Evolutionary conservation across 2,888 invertebrate genomes (phyloP).

Genomic region (Sussaba pulchella): DNA sequence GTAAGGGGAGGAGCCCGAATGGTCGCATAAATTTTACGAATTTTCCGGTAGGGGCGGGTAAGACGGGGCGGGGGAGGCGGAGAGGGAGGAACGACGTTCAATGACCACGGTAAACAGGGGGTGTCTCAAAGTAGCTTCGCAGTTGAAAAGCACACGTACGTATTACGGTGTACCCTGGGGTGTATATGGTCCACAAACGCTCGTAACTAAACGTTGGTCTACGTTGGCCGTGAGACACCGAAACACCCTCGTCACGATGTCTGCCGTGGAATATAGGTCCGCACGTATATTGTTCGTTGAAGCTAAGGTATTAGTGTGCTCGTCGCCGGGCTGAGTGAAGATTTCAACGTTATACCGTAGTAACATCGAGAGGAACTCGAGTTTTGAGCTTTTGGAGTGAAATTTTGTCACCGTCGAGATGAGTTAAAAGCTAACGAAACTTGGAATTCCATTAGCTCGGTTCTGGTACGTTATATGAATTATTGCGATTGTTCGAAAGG

Average conservation of each 20-base stretch:
- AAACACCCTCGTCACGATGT: slow-evolving; percentile 32
- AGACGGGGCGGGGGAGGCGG: too few species aligned
- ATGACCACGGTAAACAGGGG: slow-evolving; percentile 52
- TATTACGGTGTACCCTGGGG: neutral
- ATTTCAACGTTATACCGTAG: neutral
- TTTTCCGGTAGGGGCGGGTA: too few species aligned
- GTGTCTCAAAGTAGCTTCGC: slow-evolving; percentile 26
- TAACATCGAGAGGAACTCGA: slow-evolving; percentile 3
- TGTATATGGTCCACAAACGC: slow-evolving; percentile 21
- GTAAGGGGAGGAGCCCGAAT: slow-evolving; percentile 42
- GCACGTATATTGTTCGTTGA: slow-evolving; percentile 23
- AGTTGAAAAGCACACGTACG: slow-evolving; percentile 24
- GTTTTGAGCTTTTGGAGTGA: slow-evolving; percentile 5
- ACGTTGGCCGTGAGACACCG: slow-evolving; percentile 7
- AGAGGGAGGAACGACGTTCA: slow-evolving; percentile 26
- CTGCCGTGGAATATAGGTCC: slow-evolving; percentile 5
- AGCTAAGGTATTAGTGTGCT: slow-evolving; percentile 42
- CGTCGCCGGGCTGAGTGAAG: slow-evolving; percentile 3
- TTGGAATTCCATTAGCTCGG: neutral
- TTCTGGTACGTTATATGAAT: neutral
- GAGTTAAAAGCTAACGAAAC: slow-evolving; percentile 2
- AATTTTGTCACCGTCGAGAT: neutral
- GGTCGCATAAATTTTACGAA: slow-evolving; percentile 74
- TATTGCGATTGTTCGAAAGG: neutral
- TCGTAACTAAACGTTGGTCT: slow-evolving; percentile 45